These are phyloP conservation scores for Anthopleura sola DNA, from an alignment of 64 coral and sea anemone genomes.

Conservation along the genomic window DNA sequence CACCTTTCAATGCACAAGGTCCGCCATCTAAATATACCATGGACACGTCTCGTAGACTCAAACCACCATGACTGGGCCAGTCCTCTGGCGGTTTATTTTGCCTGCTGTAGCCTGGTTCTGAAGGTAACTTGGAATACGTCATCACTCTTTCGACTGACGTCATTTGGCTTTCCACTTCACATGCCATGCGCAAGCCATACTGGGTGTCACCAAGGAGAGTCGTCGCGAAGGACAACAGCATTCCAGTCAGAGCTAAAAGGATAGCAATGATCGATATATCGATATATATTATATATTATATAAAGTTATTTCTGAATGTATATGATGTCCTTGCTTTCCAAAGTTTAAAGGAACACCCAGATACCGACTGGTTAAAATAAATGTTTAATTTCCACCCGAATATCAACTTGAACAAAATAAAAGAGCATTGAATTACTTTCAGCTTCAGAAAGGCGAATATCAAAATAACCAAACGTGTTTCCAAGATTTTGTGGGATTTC, in stretches of 20 bases:
- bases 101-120: constrained; percentile 17
- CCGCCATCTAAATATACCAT: not conserved
- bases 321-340: no score
- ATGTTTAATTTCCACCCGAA: no score
- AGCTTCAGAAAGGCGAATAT: no score
- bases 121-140: constrained; percentile 1
- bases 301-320: no score
- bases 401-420: no score
- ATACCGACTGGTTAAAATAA: no score
- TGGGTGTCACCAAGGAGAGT: not conserved
- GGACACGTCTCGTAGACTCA: constrained; percentile 3
- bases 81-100: not conserved
- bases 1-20: not conserved
- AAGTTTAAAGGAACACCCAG: no score
- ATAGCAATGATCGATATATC: no score
- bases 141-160: constrained; percentile 34
- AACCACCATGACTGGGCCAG: constrained; percentile 6
- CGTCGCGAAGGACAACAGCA: not conserved
- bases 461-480: no score
- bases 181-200: not conserved
- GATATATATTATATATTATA: no score
- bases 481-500: no score
- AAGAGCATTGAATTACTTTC: no score
- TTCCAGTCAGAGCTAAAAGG: not conserved
- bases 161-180: constrained; percentile 15